A percentile compares a stretch with the other conserved stretches of the same genome.
Conservation (phyloP, 2,797 vertebrate genomes). For the Brachyalestes nurse region DNA sequence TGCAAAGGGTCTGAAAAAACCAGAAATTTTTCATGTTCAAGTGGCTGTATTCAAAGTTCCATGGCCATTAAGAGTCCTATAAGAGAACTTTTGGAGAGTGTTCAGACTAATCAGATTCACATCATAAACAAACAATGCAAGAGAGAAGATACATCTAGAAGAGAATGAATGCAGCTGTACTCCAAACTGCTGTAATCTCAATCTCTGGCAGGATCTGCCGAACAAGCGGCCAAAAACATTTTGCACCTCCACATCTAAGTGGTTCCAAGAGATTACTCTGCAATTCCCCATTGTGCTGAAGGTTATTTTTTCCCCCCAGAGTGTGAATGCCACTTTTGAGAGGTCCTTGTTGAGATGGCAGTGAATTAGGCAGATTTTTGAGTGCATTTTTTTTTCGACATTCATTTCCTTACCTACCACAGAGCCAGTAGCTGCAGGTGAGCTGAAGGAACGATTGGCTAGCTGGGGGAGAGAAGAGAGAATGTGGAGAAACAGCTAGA, state of each 20-base stretch:
- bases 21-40: not conserved
- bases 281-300: conserved; percentile 57
- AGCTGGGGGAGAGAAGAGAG: conserved; percentile 22
- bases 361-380: conserved; percentile 69
- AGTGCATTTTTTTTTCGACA: conserved; percentile 41
- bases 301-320: conserved; percentile 64
- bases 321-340: conserved; percentile 69
- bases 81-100: not conserved
- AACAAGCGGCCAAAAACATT: conserved; percentile 39
- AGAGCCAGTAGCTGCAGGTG: conserved; percentile 68
- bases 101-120: conserved; percentile 16
- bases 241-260: conserved; percentile 61
- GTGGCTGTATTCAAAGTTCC: not conserved
- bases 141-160: conserved; percentile 5
- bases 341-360: conserved; percentile 62
- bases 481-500: conserved; percentile 18
- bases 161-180: conserved; percentile 19
- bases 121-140: conserved; percentile 21
- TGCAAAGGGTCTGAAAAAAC: not conserved
- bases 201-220: conserved; percentile 12
- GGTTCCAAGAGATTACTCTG: conserved; percentile 62
- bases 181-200: conserved; percentile 30
- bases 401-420: conserved; percentile 67
- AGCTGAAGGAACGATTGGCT: conserved; percentile 49
- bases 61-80: not conserved